Percentiles rank a stretch among this genome's conserved stretches.
Evolutionary conservation across 2,888 invertebrate species (phyloP).

Genomic region (Spialia ferax): DNA sequence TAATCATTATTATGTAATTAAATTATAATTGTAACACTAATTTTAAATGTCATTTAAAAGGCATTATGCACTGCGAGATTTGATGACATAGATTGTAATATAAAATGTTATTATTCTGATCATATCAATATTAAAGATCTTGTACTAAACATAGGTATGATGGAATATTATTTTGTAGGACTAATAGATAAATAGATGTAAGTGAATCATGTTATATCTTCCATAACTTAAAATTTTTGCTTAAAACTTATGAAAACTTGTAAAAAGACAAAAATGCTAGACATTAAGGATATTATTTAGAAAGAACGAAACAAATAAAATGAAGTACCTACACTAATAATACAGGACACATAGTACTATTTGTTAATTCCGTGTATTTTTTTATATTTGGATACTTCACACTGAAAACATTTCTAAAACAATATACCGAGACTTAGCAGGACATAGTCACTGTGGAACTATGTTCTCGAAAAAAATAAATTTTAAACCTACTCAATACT

Average conservation of each 20-base stretch:
- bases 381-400: not conserved
- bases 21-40: slow-evolving; percentile 29
- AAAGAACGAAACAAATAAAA: too few relatives aligned
- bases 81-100: slow-evolving; percentile 71
- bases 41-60: slow-evolving; percentile 34
- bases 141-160: not conserved
- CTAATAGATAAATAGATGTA: not conserved
- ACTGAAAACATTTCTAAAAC: too few relatives aligned
- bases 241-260: not conserved
- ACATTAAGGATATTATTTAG: not conserved
- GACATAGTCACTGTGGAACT: too few relatives aligned
- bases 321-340: too few relatives aligned
- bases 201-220: not conserved
- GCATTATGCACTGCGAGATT: slow-evolving; percentile 75
- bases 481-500: too few relatives aligned
- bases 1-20: slow-evolving; percentile 14
- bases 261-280: not conserved
- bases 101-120: slow-evolving; percentile 58
- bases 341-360: too few relatives aligned
- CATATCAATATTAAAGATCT: slow-evolving; percentile 55
- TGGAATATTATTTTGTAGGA: not conserved
- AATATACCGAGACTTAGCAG: too few relatives aligned
- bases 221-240: not conserved
- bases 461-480: too few relatives aligned
- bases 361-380: not conserved